phyloP scores from a whole-genome alignment of 2,888 invertebrate species.

The Deilephila porcellus region DNA sequence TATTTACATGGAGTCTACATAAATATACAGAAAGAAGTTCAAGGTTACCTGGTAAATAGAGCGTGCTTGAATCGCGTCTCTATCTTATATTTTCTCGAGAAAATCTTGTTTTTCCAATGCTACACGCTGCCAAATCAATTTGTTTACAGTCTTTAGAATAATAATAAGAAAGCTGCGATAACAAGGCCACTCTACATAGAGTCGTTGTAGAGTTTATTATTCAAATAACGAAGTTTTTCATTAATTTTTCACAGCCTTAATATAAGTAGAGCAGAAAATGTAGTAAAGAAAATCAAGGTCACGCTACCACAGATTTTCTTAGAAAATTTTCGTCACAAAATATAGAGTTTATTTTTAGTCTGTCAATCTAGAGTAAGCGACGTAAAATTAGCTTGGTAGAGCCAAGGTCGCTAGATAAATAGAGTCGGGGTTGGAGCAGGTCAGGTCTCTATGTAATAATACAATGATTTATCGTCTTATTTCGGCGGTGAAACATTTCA shows the following conservation, averaged over 20 bases:
- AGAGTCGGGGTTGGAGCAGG: constrained; percentile 14
- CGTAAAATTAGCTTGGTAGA: not conserved
- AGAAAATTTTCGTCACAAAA: not conserved
- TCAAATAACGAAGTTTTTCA: no score
- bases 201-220: no score
- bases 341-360: not conserved
- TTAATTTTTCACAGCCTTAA: no score
- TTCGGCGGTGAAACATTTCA: not conserved
- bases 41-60: constrained; percentile 3
- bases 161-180: no score
- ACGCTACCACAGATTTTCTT: not conserved
- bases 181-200: no score
- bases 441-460: constrained; percentile 13
- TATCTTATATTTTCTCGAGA: not conserved
- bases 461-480: constrained; percentile 9
- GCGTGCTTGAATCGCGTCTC: not conserved
- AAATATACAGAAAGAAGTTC: constrained; percentile 13
- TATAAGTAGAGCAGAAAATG: not conserved
- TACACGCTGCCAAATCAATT: no score
- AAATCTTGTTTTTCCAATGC: not conserved
- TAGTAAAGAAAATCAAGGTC: not conserved
- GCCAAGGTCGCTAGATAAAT: constrained; percentile 9
- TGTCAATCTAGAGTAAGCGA: not conserved
- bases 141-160: no score
- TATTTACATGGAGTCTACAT: constrained; percentile 3